Conservation (phyloP, 2,113 vertebrate genomes). For the Petromus typicus region DNA sequence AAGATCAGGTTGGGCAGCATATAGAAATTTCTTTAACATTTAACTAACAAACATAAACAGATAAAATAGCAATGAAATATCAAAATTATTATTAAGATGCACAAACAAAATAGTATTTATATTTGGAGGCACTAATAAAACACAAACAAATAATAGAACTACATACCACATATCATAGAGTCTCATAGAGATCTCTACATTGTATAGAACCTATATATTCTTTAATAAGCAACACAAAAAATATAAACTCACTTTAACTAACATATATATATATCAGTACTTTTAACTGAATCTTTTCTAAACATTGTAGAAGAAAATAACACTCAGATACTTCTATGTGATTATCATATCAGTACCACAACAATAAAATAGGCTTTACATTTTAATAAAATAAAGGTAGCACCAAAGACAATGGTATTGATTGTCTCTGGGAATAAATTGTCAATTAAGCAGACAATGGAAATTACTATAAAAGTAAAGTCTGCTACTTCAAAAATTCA, state of each 20-base stretch:
- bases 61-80: not conserved
- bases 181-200: not conserved
- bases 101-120: not conserved
- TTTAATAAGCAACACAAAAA: not conserved
- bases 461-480: not conserved
- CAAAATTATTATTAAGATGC: not conserved
- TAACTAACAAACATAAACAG: not conserved
- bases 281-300: constrained; percentile 26
- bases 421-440: not conserved
- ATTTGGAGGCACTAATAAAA: not conserved
- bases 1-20: not conserved
- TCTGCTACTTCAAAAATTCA: not conserved
- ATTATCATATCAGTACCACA: not conserved
- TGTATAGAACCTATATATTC: not conserved
- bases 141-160: not conserved
- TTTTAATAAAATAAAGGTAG: not conserved
- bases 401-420: not conserved
- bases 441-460: not conserved
- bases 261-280: not conserved
- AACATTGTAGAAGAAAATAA: constrained; percentile 23
- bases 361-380: not conserved
- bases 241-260: not conserved
- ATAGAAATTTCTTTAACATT: constrained; percentile 4
- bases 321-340: not conserved
- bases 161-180: not conserved